Evolutionary conservation across 1,140 invertebrate species (phyloP).

Genomic region (Maconellicoccus hirsutus): DNA sequence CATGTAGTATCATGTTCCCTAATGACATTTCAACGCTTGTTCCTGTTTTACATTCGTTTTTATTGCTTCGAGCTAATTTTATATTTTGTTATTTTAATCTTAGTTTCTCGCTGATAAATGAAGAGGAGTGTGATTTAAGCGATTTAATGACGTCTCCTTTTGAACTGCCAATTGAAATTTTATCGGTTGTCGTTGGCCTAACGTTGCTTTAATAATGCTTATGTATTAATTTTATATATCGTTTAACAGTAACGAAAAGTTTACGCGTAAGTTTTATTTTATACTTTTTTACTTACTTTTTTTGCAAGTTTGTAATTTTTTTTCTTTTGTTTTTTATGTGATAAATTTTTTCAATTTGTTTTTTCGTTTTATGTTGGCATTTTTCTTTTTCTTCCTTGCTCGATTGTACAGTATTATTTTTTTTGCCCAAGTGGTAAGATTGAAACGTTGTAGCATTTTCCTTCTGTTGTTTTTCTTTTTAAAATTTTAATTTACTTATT

Average conservation of each 20-base stretch:
- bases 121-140: neutral
- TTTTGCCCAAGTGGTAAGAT: no score
- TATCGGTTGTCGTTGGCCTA: neutral
- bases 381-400: neutral
- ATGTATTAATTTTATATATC: neutral
- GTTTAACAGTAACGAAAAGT: neutral
- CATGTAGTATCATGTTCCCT: neutral
- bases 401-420: neutral
- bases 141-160: no score
- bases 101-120: neutral
- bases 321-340: neutral
- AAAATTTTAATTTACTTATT: no score
- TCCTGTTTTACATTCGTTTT: conserved; percentile 4
- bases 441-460: no score
- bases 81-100: neutral
- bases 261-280: neutral
- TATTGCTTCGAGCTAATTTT: neutral
- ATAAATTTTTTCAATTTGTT: neutral
- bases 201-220: neutral
- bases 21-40: neutral
- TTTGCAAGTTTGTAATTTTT: neutral
- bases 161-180: no score
- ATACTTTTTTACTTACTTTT: neutral
- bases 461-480: no score
- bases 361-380: neutral